Evolutionary conservation across 1,140 invertebrate species (phyloP).

Genomic region (Idris sp.): DNA sequence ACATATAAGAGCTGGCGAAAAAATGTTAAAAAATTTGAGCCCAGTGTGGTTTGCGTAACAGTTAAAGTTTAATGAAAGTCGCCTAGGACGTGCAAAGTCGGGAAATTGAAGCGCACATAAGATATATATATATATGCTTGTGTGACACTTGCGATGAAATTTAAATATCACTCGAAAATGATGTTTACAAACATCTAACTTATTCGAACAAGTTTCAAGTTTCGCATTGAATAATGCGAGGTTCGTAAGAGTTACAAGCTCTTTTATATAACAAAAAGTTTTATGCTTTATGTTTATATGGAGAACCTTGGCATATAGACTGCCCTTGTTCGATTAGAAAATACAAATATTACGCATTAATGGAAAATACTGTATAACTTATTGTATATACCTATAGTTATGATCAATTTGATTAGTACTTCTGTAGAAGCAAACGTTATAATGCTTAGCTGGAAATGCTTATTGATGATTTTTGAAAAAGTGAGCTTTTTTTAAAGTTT

Average conservation of each 20-base stretch:
- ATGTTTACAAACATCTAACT: constrained; percentile 30
- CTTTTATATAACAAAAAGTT: constrained; percentile 35
- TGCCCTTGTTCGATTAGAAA: constrained; percentile 50
- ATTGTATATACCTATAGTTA: constrained; percentile 21
- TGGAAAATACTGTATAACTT: constrained; percentile 20
- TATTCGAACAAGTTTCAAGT: constrained; percentile 11
- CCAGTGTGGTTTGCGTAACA: no score
- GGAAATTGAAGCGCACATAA: constrained; percentile 12
- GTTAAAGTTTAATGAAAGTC: constrained; percentile 26
- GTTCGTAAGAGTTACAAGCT: constrained; percentile 9
- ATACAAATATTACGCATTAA: constrained; percentile 26
- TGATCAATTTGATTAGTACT: constrained; percentile 11
- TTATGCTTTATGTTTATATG: constrained; percentile 39
- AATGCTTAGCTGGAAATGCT: no score
- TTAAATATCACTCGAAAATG: constrained; percentile 19
- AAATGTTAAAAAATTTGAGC: no score
- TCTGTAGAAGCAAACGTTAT: no score
- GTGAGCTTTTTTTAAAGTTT: no score
- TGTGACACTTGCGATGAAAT: constrained; percentile 15
- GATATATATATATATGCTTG: no score
- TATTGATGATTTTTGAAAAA: no score
- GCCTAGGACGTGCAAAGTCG: not conserved
- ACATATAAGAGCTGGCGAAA: no score
- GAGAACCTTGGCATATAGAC: constrained; percentile 48
- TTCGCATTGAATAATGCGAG: constrained; percentile 26